Conservation (phyloP, 92 coral and sea anemone genomes). For the Porites rus region DNA sequence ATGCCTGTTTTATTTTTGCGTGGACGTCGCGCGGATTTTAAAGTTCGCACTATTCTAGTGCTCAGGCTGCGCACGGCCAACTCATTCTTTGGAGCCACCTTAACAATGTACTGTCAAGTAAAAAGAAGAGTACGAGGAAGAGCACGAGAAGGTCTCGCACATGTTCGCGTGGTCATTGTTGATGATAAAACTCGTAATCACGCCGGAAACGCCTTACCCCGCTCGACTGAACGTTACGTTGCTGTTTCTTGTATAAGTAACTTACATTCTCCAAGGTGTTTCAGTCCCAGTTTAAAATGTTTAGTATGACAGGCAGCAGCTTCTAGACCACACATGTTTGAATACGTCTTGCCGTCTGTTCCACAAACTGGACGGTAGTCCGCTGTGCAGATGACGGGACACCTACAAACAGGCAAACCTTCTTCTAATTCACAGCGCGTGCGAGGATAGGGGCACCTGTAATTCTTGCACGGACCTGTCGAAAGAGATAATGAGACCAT, state of each 20-base stretch:
- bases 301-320: constrained; percentile 58
- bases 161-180: too few species aligned
- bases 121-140: too few species aligned
- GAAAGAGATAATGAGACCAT: neutral
- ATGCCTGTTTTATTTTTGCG: too few species aligned
- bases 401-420: constrained; percentile 79
- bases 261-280: constrained; percentile 45
- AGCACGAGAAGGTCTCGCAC: too few species aligned
- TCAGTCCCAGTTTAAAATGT: neutral
- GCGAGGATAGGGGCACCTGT: constrained; percentile 68
- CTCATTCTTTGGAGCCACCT: too few species aligned
- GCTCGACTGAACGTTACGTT: too few species aligned
- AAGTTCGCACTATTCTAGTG: too few species aligned
- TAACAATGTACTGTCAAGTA: too few species aligned
- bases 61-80: too few species aligned
- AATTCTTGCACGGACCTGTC: constrained; percentile 39
- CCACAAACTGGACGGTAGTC: constrained; percentile 79
- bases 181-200: too few species aligned
- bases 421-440: constrained; percentile 75
- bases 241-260: neutral
- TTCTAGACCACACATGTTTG: constrained; percentile 66
- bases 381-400: constrained; percentile 63
- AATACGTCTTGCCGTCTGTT: constrained; percentile 72
- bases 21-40: too few species aligned
- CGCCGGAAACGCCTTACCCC: too few species aligned